Percentiles rank a stretch among this genome's conserved stretches.
Conservation (phyloP, 2,113 vertebrate species). For the Zootoca vivipara region DNA sequence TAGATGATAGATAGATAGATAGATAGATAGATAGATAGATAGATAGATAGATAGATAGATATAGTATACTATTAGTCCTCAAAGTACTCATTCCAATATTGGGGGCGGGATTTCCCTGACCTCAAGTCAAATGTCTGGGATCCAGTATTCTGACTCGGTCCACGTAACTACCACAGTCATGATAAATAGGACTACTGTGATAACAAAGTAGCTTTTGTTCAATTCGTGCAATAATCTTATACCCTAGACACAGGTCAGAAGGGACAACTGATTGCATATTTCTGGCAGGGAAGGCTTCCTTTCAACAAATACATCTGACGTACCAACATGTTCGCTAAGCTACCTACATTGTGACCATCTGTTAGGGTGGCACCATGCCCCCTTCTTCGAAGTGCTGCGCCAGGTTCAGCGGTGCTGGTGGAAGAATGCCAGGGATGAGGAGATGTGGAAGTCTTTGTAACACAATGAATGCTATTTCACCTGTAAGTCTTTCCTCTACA, state of each 20-base stretch:
- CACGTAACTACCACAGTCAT: too few species aligned
- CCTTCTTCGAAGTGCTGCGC: constrained; percentile 36
- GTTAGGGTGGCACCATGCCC: constrained; percentile 59
- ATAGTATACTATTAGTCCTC: too few species aligned
- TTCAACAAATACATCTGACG: constrained; percentile 63
- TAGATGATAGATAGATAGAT: too few species aligned
- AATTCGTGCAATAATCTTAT: constrained; percentile 33
- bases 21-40: too few species aligned
- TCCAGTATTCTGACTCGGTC: neutral
- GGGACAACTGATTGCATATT: constrained; percentile 42
- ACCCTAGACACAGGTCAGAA: constrained; percentile 10
- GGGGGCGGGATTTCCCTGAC: too few species aligned
- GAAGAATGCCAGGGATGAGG: constrained; percentile 25
- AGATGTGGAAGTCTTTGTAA: constrained; percentile 38
- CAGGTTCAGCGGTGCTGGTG: constrained; percentile 54
- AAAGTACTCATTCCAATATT: too few species aligned
- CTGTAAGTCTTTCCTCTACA: neutral
- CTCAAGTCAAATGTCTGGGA: too few species aligned
- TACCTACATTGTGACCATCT: constrained; percentile 71
- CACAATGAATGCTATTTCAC: neutral
- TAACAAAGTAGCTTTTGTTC: neutral
- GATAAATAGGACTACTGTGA: neutral
- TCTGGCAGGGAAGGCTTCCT: constrained; percentile 42
- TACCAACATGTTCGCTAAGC: constrained; percentile 66
- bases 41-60: too few species aligned